phyloP scores from a whole-genome alignment of 2,888 invertebrate species.

The Apeira syringaria region DNA sequence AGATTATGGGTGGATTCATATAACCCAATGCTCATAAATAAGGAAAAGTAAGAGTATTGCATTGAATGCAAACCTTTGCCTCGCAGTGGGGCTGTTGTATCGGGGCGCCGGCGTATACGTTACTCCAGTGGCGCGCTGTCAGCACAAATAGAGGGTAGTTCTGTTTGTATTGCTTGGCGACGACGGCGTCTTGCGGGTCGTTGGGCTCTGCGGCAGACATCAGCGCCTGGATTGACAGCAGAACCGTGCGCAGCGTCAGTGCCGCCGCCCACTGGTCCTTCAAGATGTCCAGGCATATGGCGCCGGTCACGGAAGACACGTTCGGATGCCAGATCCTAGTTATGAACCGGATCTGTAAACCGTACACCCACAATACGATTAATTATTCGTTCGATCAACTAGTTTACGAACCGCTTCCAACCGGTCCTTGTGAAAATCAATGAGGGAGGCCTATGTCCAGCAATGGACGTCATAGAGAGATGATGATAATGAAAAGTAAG shows the following conservation, averaged over 20 bases:
- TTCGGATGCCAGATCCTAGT: constrained; percentile 99
- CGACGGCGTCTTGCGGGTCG: constrained; percentile 98
- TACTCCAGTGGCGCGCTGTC: constrained; percentile 98
- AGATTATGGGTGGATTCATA: too few species aligned
- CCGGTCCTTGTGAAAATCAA: too few species aligned
- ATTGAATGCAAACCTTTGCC: constrained; percentile 83
- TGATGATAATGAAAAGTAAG: too few species aligned
- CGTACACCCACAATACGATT: too few species aligned
- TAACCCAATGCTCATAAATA: too few species aligned
- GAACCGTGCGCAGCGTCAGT: constrained; percentile 97
- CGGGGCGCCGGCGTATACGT: constrained; percentile 94
- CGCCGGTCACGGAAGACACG: constrained; percentile 98
- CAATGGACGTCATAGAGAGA: too few species aligned
- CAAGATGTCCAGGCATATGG: constrained; percentile 98
- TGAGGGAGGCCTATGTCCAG: too few species aligned
- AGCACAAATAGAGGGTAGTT: constrained; percentile 92
- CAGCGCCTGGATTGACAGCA: constrained; percentile 97
- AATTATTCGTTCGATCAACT: too few species aligned
- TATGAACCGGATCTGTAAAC: constrained; percentile 93
- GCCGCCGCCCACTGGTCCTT: constrained; percentile 99
- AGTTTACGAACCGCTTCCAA: too few species aligned
- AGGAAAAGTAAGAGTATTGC: too few species aligned
- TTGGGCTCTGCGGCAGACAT: constrained; percentile 96
- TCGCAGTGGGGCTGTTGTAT: constrained; percentile 87
- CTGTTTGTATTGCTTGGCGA: constrained; percentile 98